Conservation (phyloP, 2,888 invertebrate species). For the Lepetodrilus schrolli region DNA sequence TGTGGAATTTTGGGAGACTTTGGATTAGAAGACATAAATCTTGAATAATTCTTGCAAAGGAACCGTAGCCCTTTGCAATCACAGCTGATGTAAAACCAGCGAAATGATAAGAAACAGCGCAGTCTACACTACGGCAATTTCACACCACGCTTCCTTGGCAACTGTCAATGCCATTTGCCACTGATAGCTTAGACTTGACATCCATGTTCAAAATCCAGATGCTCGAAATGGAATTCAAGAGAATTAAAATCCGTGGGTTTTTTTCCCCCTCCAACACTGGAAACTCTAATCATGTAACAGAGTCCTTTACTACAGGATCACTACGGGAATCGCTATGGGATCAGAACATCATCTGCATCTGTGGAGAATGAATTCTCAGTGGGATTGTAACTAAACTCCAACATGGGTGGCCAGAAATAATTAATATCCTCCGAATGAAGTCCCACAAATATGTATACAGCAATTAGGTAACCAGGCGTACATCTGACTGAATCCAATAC, state of each 20-base stretch:
- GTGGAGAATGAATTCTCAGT: too few relatives aligned
- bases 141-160: neutral
- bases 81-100: neutral
- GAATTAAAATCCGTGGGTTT: neutral
- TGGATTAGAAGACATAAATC: neutral
- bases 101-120: neutral
- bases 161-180: slow-evolving; percentile 1
- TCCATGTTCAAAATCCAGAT: slow-evolving; percentile 12
- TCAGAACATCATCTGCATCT: too few relatives aligned
- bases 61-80: neutral
- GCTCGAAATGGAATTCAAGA: neutral
- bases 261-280: neutral
- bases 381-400: too few relatives aligned
- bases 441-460: neutral
- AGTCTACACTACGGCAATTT: neutral
- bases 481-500: neutral
- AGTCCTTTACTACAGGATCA: neutral
- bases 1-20: slow-evolving; percentile 11
- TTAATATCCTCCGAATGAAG: neutral
- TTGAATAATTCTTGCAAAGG: neutral
- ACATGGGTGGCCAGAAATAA: too few relatives aligned
- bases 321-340: too few relatives aligned
- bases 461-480: neutral
- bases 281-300: too few relatives aligned
- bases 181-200: neutral